These are phyloP conservation scores for Sander lucioperca DNA, from an alignment of 2,113 vertebrate species.

Conservation along the genomic window DNA sequence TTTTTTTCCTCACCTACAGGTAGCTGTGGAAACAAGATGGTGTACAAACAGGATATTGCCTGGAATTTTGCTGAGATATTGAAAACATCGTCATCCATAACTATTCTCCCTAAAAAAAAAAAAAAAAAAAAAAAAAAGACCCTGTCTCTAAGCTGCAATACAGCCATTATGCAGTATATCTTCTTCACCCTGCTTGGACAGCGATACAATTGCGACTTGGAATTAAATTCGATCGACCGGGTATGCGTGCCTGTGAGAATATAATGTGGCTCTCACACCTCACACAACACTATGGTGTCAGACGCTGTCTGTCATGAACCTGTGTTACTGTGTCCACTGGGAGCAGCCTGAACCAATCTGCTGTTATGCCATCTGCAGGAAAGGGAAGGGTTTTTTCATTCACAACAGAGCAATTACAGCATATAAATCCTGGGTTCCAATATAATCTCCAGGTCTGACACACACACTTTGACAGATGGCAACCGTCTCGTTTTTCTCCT, in stretches of 20 bases:
- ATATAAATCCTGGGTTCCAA: conserved; percentile 10
- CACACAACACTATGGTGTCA: conserved; percentile 16
- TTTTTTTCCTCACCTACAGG: conserved; percentile 11
- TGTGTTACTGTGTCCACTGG: conserved; percentile 22
- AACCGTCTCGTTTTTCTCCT: not conserved
- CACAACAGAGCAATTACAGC: conserved; percentile 12
- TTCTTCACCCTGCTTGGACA: conserved; percentile 35
- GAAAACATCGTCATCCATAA: not conserved
- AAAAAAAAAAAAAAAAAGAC: not conserved
- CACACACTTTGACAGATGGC: conserved; percentile 11
- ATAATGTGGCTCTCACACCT: conserved; percentile 29
- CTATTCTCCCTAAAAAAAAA: not conserved
- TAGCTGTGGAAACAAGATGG: conserved; percentile 10
- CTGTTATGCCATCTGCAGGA: conserved; percentile 6
- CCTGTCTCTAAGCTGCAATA: not conserved
- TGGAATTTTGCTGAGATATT: not conserved
- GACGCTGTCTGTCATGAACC: conserved; percentile 24
- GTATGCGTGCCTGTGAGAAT: conserved; percentile 15
- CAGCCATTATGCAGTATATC: conserved; percentile 16
- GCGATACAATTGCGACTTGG: conserved; percentile 28
- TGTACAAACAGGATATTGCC: not conserved
- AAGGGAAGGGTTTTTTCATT: not conserved
- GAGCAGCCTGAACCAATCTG: conserved; percentile 22
- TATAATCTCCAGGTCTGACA: conserved; percentile 1
- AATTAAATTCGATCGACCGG: conserved; percentile 59